Evolutionary conservation across 2,797 vertebrate species (phyloP).

Genomic region (Oryzias sinensis): DNA sequence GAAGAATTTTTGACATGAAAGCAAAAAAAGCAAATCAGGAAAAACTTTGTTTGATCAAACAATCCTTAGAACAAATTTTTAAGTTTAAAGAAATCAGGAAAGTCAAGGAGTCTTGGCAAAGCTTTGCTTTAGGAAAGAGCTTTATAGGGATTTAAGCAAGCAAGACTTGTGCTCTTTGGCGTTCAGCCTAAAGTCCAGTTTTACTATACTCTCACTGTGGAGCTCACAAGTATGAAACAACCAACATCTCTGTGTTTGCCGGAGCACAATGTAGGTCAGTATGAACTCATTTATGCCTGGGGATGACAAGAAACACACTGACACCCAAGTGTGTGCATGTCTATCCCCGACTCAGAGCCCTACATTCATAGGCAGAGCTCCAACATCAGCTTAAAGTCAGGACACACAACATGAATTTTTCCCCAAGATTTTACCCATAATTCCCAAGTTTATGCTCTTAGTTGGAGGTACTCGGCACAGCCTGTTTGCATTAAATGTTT

Average conservation of each 20-base stretch:
- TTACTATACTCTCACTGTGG: neutral
- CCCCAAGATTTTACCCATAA: neutral
- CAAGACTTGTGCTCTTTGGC: neutral
- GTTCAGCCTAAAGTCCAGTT: neutral
- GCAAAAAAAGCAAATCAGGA: no score
- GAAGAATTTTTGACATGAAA: no score
- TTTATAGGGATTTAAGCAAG: no score
- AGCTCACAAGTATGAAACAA: constrained; percentile 5
- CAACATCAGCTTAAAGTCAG: neutral
- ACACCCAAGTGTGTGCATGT: constrained; percentile 29
- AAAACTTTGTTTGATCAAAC: no score
- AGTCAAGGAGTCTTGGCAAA: no score
- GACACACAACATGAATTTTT: no score
- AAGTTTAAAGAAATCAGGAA: no score
- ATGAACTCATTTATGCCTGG: constrained; percentile 56
- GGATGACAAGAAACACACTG: constrained; percentile 54
- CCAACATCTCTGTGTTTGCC: constrained; percentile 17
- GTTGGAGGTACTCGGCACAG: neutral
- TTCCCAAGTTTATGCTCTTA: neutral
- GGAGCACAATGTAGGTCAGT: constrained; percentile 59
- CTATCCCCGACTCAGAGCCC: constrained; percentile 28
- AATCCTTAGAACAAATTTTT: no score
- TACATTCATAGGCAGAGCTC: constrained; percentile 15
- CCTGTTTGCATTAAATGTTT: no score
- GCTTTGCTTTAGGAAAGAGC: no score